Evolutionary conservation across 2,888 invertebrate species (phyloP).

Genomic region (Plebejus argus): DNA sequence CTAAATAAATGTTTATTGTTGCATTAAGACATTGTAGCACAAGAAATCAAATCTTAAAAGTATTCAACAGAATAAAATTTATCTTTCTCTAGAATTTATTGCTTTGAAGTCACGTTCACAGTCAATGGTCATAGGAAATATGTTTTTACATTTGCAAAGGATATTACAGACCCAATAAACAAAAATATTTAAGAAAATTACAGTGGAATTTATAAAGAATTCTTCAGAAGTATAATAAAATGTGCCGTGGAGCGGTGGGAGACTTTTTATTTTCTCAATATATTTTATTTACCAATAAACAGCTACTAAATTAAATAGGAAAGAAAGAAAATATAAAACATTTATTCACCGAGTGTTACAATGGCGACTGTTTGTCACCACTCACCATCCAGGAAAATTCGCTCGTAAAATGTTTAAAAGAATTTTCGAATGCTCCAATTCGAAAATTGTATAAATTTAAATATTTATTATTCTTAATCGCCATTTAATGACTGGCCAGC

Average conservation of each 20-base stretch:
- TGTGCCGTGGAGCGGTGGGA: not conserved
- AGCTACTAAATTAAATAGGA: not conserved
- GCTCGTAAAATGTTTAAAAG: not conserved
- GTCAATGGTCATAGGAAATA: no score
- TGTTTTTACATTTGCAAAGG: no score
- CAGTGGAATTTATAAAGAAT: no score
- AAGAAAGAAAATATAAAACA: not conserved
- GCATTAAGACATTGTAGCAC: no score
- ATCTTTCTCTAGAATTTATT: no score
- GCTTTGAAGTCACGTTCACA: no score
- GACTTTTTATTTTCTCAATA: not conserved
- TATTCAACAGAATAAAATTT: no score
- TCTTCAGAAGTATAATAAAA: not conserved
- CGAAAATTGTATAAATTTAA: slow-evolving; percentile 21
- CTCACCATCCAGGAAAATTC: not conserved
- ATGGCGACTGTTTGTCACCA: not conserved
- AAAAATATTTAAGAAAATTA: no score
- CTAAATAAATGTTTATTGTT: no score
- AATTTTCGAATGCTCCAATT: not conserved
- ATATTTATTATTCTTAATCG: slow-evolving; percentile 25
- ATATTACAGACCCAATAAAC: no score
- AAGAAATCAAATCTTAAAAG: no score
- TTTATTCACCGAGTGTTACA: not conserved
- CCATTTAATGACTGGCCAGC: not conserved
- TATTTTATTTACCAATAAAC: not conserved